These are phyloP conservation scores for Gymnocephalus cernua DNA, from an alignment of 2,113 vertebrate species.

Conservation along the genomic window DNA sequence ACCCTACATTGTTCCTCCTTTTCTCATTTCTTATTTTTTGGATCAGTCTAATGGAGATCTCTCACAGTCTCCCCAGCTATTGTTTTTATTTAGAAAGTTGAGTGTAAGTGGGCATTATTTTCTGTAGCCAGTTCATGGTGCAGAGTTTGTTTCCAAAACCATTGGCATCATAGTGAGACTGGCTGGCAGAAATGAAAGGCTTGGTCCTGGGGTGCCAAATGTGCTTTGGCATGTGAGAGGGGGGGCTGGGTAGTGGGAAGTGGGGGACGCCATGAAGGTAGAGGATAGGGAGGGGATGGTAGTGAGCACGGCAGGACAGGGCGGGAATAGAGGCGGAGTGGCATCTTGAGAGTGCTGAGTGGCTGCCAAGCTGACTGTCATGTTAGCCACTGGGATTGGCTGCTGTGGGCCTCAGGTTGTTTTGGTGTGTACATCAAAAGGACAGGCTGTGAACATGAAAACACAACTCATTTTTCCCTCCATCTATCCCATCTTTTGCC, in stretches of 20 bases:
- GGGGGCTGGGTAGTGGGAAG: constrained; percentile 60
- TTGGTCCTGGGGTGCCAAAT: constrained; percentile 75
- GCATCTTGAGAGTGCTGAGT: constrained; percentile 53
- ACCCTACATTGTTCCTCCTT: constrained; percentile 25
- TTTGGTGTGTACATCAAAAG: constrained; percentile 82
- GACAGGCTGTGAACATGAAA: constrained; percentile 80
- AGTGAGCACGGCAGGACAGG: constrained; percentile 66
- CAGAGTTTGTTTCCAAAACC: constrained; percentile 69
- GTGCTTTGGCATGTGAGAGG: constrained; percentile 74
- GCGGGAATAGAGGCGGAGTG: constrained; percentile 70
- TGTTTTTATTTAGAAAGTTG: constrained; percentile 72
- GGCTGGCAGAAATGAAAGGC: constrained; percentile 70
- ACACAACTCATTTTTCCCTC: constrained; percentile 67
- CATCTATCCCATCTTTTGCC: constrained; percentile 62
- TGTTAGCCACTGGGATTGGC: constrained; percentile 77
- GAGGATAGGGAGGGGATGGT: constrained; percentile 60
- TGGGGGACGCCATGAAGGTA: constrained; percentile 56
- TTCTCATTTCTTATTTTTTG: constrained; percentile 48
- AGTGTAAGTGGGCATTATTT: constrained; percentile 70
- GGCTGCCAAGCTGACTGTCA: constrained; percentile 81
- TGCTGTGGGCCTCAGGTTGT: constrained; percentile 81
- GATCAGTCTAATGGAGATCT: constrained; percentile 50
- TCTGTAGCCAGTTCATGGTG: constrained; percentile 63
- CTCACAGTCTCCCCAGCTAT: constrained; percentile 51
- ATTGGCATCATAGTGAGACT: constrained; percentile 70